A percentile compares a stretch with the other conserved stretches of the same genome.
Evolutionary conservation across 2,113 vertebrate species (phyloP).

Genomic region (Paradisaea rubra): DNA sequence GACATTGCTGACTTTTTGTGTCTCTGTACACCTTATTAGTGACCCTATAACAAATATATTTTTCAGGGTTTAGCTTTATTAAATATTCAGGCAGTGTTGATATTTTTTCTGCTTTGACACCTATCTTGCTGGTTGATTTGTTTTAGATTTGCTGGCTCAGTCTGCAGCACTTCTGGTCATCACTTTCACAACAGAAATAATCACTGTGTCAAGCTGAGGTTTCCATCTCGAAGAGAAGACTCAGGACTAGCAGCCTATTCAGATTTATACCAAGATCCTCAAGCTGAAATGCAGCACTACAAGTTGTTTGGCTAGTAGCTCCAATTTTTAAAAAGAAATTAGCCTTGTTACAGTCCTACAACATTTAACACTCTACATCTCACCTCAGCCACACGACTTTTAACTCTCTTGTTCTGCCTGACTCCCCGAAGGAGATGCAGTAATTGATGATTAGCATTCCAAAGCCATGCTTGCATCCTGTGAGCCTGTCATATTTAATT

Average conservation of each 20-base stretch:
- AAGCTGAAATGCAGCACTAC: neutral
- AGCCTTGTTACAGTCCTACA: conserved; percentile 17
- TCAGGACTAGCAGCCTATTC: neutral
- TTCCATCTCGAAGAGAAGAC: conserved; percentile 2
- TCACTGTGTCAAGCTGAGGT: neutral
- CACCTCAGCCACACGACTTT: conserved; percentile 24
- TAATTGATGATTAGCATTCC: conserved; percentile 82
- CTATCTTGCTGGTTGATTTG: neutral
- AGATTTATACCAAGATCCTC: neutral
- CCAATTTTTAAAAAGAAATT: conserved; percentile 28
- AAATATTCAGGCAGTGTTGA: neutral
- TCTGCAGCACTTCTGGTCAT: neutral
- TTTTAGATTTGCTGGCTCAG: neutral
- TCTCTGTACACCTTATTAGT: neutral
- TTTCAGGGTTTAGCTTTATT: neutral
- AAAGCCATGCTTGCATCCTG: conserved; percentile 75
- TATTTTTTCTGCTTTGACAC: neutral
- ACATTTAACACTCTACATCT: conserved; percentile 4
- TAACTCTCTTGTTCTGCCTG: conserved; percentile 2
- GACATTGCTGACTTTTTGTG: neutral
- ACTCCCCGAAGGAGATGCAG: conserved; percentile 67
- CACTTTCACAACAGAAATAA: neutral
- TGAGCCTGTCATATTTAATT: conserved; percentile 80
- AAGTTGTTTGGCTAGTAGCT: neutral
- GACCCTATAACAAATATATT: neutral